Conservation (phyloP, 2,797 vertebrate genomes). For the Synanceia verrucosa region DNA sequence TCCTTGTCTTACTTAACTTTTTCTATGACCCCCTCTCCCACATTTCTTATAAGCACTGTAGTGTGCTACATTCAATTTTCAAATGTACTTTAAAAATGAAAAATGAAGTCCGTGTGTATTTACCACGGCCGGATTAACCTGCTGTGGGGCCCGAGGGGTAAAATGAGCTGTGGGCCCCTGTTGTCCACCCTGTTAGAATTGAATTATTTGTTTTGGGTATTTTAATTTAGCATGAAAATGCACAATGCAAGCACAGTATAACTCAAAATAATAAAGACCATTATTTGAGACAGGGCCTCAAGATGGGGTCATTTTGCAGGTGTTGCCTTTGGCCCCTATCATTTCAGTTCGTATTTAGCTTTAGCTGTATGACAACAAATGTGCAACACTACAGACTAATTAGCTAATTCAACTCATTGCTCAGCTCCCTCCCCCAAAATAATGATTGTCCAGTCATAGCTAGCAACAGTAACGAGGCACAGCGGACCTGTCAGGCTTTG, state of each 20-base stretch:
- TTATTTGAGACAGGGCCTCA: background rate
- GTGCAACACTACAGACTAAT: background rate
- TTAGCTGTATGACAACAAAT: background rate
- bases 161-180: background rate
- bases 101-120: slow-evolving; percentile 10
- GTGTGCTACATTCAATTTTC: slow-evolving; percentile 32
- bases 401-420: background rate
- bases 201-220: background rate
- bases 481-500: background rate
- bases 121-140: slow-evolving; percentile 16
- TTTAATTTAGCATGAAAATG: background rate
- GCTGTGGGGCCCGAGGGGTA: background rate
- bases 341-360: background rate
- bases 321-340: background rate
- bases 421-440: background rate
- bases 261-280: background rate
- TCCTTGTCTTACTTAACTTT: slow-evolving; percentile 70
- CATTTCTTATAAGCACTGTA: slow-evolving; percentile 25
- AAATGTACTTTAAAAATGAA: background rate
- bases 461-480: background rate
- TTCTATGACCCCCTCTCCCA: background rate
- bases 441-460: background rate
- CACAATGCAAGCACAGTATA: background rate
- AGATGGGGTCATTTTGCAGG: background rate
- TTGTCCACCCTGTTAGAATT: background rate